These are phyloP conservation scores for Marronus borbonicus DNA, from an alignment of 2,888 invertebrate species.

Conservation along the genomic window DNA sequence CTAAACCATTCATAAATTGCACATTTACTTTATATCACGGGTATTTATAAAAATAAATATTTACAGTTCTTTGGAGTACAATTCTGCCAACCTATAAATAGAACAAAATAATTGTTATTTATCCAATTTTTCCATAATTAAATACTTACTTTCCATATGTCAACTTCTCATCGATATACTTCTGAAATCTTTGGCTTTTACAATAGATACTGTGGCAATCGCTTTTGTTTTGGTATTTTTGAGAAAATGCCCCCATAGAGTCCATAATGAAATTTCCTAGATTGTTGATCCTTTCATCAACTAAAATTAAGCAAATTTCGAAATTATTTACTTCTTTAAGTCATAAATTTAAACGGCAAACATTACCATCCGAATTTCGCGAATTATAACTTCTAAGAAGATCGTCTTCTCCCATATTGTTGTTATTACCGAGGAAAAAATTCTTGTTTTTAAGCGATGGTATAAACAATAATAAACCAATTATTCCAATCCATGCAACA, in stretches of 20 bases:
- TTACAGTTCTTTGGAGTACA: constrained; percentile 33
- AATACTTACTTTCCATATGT: constrained; percentile 36
- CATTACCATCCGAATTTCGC: constrained; percentile 21
- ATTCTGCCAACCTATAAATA: constrained; percentile 18
- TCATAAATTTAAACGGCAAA: background rate
- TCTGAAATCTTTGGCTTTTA: constrained; percentile 32
- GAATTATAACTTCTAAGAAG: constrained; percentile 50
- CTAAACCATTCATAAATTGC: background rate
- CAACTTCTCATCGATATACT: constrained; percentile 38
- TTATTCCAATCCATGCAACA: constrained; percentile 84
- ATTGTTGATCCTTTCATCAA: constrained; percentile 52
- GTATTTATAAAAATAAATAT: background rate
- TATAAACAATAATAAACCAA: constrained; percentile 83
- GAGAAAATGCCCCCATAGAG: constrained; percentile 55
- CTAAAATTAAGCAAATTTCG: constrained; percentile 35
- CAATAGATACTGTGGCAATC: constrained; percentile 38
- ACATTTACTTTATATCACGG: background rate
- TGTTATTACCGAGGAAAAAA: constrained; percentile 46
- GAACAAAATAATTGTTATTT: no score
- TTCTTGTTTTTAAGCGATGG: constrained; percentile 71
- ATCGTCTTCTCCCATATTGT: constrained; percentile 54
- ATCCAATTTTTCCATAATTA: background rate
- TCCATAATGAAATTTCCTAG: constrained; percentile 53
- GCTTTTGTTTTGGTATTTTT: constrained; percentile 26
- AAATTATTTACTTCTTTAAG: background rate